Percentiles rank a stretch among this genome's conserved stretches.
These are phyloP conservation scores for Elachura formosa DNA, from an alignment of 2,113 vertebrate genomes.

Conservation along the genomic window DNA sequence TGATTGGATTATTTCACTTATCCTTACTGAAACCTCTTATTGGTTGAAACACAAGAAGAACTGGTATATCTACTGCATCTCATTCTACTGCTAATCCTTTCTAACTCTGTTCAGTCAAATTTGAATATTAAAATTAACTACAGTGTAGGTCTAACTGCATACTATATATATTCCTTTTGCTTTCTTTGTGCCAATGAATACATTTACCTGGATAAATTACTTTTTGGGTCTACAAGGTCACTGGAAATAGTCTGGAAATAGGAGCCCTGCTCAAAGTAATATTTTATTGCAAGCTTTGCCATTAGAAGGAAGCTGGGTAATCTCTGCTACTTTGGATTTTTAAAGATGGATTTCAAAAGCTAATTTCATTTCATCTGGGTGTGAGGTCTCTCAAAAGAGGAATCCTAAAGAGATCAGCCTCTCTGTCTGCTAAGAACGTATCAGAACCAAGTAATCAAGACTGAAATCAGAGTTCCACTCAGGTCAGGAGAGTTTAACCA, in stretches of 20 bases:
- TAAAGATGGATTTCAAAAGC: background rate
- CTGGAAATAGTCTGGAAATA: background rate
- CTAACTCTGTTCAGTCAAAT: background rate
- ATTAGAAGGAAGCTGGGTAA: background rate
- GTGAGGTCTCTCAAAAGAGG: background rate
- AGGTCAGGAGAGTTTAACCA: background rate
- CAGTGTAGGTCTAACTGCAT: background rate
- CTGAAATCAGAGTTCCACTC: background rate
- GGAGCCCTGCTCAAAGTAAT: background rate
- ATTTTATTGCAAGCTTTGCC: background rate
- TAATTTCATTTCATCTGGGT: background rate
- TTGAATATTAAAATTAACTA: background rate
- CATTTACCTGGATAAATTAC: background rate
- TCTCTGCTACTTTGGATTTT: background rate
- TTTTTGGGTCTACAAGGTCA: background rate
- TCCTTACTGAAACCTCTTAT: background rate
- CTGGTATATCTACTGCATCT: background rate
- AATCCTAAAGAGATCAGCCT: background rate
- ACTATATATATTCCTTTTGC: background rate
- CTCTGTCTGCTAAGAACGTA: background rate
- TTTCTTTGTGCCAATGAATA: background rate
- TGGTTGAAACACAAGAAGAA: slow-evolving; percentile 6
- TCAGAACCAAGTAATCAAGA: background rate
- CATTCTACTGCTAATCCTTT: background rate
- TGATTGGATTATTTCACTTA: slow-evolving; percentile 25